These are phyloP conservation scores for roundworm (Caenorhabditis elegans) DNA, from an alignment of 1,140 invertebrate species.

Conservation along the genomic window DNA sequence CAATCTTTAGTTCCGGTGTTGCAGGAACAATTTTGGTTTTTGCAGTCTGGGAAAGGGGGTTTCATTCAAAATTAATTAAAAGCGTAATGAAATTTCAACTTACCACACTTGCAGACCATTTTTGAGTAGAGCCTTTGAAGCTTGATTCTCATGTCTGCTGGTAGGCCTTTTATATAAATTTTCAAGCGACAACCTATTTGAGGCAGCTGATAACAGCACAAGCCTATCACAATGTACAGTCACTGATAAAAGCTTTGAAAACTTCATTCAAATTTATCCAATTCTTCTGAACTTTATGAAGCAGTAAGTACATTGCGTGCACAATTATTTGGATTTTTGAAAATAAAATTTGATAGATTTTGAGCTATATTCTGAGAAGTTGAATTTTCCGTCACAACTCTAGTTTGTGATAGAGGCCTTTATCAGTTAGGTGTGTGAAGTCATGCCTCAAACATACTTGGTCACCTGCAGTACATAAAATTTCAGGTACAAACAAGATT, in stretches of 20 bases:
- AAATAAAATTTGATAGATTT: not conserved
- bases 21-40: not conserved
- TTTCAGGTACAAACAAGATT: too few species aligned
- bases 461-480: too few species aligned
- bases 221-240: conserved; percentile 13
- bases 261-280: not conserved
- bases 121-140: not conserved
- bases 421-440: not conserved
- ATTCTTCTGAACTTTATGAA: not conserved
- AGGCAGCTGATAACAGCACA: conserved; percentile 4
- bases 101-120: conserved; percentile 19
- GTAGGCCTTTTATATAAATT: not conserved
- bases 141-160: not conserved
- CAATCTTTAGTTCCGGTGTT: not conserved
- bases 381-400: not conserved
- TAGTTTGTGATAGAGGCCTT: conserved; percentile 3
- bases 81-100: too few species aligned
- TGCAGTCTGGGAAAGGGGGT: not conserved
- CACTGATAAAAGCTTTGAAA: not conserved
- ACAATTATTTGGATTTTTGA: not conserved
- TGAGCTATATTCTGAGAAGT: not conserved
- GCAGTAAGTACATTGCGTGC: too few species aligned
- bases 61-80: not conserved
- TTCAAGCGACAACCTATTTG: not conserved
- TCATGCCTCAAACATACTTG: not conserved